Conservation (phyloP, 2,797 vertebrate species). For the Lacerta agilis region DNA sequence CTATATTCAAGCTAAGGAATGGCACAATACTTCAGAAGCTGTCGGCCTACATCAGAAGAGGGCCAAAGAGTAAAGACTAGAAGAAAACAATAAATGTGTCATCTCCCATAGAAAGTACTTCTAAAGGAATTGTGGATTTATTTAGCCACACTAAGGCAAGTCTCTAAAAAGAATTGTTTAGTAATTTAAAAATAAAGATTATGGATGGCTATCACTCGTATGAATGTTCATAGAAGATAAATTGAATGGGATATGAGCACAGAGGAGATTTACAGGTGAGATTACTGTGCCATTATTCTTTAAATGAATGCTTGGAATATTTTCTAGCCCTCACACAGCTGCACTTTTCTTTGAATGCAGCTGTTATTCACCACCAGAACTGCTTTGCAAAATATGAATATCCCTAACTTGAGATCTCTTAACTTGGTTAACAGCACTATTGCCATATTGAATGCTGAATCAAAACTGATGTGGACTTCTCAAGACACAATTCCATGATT, state of each 20-base stretch:
- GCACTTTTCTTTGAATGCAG: background rate
- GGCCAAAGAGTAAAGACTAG: slow-evolving; percentile 37
- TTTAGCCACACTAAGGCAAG: slow-evolving; percentile 1
- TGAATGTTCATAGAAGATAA: slow-evolving; percentile 63
- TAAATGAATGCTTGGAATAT: slow-evolving; percentile 37
- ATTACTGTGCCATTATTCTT: slow-evolving; percentile 48
- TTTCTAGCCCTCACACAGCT: slow-evolving; percentile 32
- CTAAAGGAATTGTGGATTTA: slow-evolving; percentile 49
- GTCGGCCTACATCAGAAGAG: slow-evolving; percentile 50
- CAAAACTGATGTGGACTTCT: no score
- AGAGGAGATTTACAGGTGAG: slow-evolving; percentile 55
- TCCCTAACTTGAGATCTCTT: no score
- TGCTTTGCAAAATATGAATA: background rate
- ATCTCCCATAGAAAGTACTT: slow-evolving; percentile 57
- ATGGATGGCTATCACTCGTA: slow-evolving; percentile 69
- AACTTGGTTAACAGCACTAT: no score
- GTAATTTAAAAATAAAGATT: slow-evolving; percentile 69
- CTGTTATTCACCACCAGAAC: background rate
- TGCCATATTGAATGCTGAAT: no score
- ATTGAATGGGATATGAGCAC: slow-evolving; percentile 57
- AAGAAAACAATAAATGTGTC: slow-evolving; percentile 60
- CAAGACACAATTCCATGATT: no score
- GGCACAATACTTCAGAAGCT: background rate
- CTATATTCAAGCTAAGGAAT: background rate
- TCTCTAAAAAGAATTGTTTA: slow-evolving; percentile 44